phyloP scores from a whole-genome alignment of 92 coral and sea anemone genomes.

The Galaxea fascicularis region DNA sequence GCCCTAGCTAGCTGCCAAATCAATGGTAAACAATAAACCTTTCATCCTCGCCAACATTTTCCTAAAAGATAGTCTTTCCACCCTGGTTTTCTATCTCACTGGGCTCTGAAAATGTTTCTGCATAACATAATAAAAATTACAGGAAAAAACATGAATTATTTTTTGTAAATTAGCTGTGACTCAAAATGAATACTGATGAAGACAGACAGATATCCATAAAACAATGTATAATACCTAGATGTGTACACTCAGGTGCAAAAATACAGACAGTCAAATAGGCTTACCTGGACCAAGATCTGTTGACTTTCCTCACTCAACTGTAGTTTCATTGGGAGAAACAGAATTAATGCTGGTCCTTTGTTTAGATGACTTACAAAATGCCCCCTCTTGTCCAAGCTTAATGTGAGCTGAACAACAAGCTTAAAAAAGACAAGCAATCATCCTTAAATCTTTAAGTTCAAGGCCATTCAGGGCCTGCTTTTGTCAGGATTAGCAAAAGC shows the following conservation, averaged over 20 bases:
- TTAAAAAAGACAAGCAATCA: conserved; percentile 13
- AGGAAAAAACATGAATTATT: too few species aligned
- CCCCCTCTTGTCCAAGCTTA: conserved; percentile 57
- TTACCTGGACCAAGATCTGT: conserved; percentile 6
- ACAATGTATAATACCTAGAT: too few species aligned
- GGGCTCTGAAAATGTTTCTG: too few species aligned
- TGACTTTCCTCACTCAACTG: conserved; percentile 2
- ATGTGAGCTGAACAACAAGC: conserved; percentile 79
- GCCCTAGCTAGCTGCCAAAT: too few species aligned
- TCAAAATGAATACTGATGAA: neutral
- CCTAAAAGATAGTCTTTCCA: too few species aligned
- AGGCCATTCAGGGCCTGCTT: too few species aligned
- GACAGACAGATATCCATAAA: neutral
- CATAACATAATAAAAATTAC: too few species aligned
- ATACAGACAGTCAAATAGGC: neutral
- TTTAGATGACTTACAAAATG: conserved; percentile 64
- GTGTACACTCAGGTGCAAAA: neutral
- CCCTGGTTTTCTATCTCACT: too few species aligned
- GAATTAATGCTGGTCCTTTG: conserved; percentile 84
- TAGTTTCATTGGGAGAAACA: conserved; percentile 77
- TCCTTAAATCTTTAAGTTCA: neutral
- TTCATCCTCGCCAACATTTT: too few species aligned
- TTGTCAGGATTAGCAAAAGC: too few species aligned
- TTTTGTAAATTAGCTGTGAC: too few species aligned
- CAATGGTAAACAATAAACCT: too few species aligned